These are phyloP conservation scores for Bettongia penicillata DNA, from an alignment of 2,113 vertebrate species.

Conservation along the genomic window DNA sequence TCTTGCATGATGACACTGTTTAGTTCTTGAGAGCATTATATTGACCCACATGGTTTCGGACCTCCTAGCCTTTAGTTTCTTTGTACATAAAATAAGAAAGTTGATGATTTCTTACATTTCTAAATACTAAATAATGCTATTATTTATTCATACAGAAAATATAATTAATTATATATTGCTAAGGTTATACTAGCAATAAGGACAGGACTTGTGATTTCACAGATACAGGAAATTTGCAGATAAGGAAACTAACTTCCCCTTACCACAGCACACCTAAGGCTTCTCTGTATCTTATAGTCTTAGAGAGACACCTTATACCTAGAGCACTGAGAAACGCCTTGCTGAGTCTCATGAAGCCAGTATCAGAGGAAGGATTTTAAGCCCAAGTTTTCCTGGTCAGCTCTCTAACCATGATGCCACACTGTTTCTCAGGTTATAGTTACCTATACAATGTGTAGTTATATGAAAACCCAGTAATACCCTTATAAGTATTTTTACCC, in stretches of 20 bases:
- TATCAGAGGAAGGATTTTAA: too few species aligned
- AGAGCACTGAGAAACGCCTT: neutral
- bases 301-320: neutral
- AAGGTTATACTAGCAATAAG: neutral
- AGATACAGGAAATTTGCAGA: neutral
- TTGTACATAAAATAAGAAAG: neutral
- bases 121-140: neutral
- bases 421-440: neutral
- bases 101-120: neutral
- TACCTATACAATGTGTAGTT: neutral
- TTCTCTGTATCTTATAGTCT: neutral
- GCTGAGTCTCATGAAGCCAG: too few species aligned
- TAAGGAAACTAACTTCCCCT: neutral
- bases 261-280: neutral
- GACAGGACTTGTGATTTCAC: neutral
- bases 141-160: neutral
- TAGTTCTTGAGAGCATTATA: neutral
- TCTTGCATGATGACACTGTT: neutral
- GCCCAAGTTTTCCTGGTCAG: neutral
- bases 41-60: neutral
- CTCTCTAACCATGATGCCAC: neutral
- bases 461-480: neutral
- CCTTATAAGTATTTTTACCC: neutral
- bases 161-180: neutral
- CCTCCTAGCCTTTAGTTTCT: neutral